Evolutionary conservation across 2,113 vertebrate genomes (phyloP), one percentile per base, ranked within the genome.

Genomic region (Mystacornis crossleyi): DNA sequence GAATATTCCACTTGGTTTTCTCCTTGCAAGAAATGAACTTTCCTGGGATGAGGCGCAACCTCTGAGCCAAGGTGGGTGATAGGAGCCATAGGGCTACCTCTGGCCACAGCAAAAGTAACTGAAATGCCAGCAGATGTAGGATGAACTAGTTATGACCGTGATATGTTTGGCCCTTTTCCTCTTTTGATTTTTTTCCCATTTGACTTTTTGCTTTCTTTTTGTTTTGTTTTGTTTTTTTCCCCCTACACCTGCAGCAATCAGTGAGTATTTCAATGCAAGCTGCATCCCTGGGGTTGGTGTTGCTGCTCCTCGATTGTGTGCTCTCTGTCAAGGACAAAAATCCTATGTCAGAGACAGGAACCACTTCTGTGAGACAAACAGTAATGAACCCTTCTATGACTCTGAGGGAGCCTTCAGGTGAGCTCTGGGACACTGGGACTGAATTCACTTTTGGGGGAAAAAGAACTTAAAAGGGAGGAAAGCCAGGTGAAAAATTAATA

Each of bases 371-470:
- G 99, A 99, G 86, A 98, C 98, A 6, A 99, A 98, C 65, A 97
- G 98, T 89, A 98, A 91, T 1, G 99, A 99, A 55, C 99, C 99
- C 24, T 99, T 98, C 97, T 99, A 98, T 81, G 98, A 98, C 96
- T 99, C 97, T 31, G 98, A 99, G 70, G 99, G 99, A 50, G 99
- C 99, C 33, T 98, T 99, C 96, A 99, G 98, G 99, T 99, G 95
- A 93, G 96, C 71, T 42, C 34, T 54, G 51, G 69, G 55, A 51
- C 42, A 43, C 47, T 67, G 24, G 15, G 6, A 6, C 34, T 84
- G 65, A 77, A 64, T 55, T 78, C 47, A 55, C 29, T 36, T 81
- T 45, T 4, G 3, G 17, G 21, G 48, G 20, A 28, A 42, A 70
- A 83, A 71, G 40, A 71, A 26, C 20, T 50, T 62, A 16, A 3